These are phyloP conservation scores for Hydraecia micacea DNA, from an alignment of 2,888 invertebrate genomes.

Conservation along the genomic window DNA sequence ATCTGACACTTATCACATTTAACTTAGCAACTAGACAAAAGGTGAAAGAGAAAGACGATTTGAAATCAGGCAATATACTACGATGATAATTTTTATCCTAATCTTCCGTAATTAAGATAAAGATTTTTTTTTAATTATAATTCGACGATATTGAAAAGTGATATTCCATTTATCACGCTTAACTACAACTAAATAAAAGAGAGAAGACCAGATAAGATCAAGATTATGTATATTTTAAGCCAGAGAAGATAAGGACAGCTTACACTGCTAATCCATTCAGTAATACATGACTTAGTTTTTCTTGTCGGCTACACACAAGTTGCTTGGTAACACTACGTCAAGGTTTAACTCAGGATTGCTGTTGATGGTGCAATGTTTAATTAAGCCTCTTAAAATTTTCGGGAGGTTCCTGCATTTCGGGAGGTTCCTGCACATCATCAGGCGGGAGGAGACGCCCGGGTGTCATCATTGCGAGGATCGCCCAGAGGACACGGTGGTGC, in stretches of 20 bases:
- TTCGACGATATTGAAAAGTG: neutral
- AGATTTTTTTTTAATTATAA: neutral
- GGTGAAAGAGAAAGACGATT: neutral
- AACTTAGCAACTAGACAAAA: neutral
- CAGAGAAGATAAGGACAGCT: neutral
- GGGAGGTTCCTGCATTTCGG: too few species aligned
- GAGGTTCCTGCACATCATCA: too few species aligned
- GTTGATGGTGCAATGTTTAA: constrained; percentile 8
- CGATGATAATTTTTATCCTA: neutral
- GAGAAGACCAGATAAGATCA: neutral
- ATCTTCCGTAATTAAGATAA: neutral
- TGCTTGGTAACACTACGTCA: constrained; percentile 3
- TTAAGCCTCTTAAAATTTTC: neutral
- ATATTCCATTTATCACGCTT: neutral
- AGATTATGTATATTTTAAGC: neutral
- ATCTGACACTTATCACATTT: neutral
- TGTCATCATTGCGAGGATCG: too few species aligned
- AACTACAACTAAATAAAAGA: neutral
- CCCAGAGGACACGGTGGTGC: too few species aligned
- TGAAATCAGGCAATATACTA: neutral
- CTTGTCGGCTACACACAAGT: constrained; percentile 3
- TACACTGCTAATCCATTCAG: constrained; percentile 4
- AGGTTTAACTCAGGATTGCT: neutral
- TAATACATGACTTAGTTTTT: neutral
- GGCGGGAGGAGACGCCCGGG: too few species aligned